Evolutionary conservation across 2,113 vertebrate genomes (phyloP).

Genomic region (Hiodon alosoides): DNA sequence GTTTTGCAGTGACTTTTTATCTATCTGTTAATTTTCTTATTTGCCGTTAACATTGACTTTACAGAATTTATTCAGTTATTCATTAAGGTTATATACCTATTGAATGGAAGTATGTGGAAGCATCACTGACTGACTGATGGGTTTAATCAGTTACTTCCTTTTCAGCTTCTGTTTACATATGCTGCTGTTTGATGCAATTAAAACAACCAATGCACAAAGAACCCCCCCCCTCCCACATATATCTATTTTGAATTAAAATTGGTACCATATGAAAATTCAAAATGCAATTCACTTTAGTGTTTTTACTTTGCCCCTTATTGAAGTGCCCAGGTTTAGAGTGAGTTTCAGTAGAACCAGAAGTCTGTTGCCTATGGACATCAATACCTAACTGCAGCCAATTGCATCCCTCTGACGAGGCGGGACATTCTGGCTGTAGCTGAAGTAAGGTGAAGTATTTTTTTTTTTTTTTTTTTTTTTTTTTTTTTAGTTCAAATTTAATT

Average conservation of each 20-base stretch:
- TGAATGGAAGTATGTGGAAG: too few species aligned
- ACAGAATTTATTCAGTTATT: neutral
- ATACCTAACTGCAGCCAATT: slow-evolving; percentile 66
- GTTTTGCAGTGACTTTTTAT: slow-evolving; percentile 16
- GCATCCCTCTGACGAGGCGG: slow-evolving; percentile 59
- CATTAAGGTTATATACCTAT: too few species aligned
- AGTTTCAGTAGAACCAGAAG: slow-evolving; percentile 70
- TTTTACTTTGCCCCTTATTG: slow-evolving; percentile 46
- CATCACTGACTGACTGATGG: neutral
- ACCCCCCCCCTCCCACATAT: too few species aligned
- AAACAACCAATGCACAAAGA: too few species aligned
- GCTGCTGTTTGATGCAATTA: too few species aligned
- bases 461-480: slow-evolving; percentile 12
- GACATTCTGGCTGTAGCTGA: slow-evolving; percentile 44
- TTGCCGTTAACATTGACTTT: neutral
- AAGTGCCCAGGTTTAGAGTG: slow-evolving; percentile 45
- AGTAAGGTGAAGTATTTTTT: slow-evolving; percentile 48
- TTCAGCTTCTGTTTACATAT: too few species aligned
- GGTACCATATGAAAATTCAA: slow-evolving; percentile 29
- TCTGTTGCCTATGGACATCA: slow-evolving; percentile 75
- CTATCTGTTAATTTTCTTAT: neutral
- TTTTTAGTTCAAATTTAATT: slow-evolving; percentile 40
- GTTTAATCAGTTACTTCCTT: neutral
- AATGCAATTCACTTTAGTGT: slow-evolving; percentile 45
- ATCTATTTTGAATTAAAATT: slow-evolving; percentile 13